phyloP scores from a whole-genome alignment of 2,888 invertebrate genomes.

The Parnassius orleans region DNA sequence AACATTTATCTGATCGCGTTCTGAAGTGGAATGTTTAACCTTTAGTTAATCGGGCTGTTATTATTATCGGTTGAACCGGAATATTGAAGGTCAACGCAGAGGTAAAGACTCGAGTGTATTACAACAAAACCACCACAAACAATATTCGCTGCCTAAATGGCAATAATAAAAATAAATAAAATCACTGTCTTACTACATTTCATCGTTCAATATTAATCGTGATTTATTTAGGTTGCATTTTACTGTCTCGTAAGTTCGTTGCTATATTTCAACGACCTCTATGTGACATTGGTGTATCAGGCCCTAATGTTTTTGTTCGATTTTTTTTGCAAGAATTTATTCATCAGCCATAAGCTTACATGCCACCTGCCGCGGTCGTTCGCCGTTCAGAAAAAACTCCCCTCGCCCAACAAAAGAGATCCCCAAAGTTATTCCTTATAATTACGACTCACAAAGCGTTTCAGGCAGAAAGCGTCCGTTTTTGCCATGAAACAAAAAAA shows the following conservation, averaged over 20 bases:
- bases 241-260: conserved; percentile 2
- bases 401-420: conserved; percentile 70
- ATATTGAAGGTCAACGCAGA: conserved; percentile 19
- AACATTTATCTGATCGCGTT: conserved; percentile 18
- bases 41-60: conserved; percentile 22
- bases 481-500: conserved; percentile 65
- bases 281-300: conserved; percentile 65
- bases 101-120: conserved; percentile 3
- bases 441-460: conserved; percentile 71
- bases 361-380: conserved; percentile 79
- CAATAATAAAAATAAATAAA: too few species aligned
- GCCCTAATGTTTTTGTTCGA: conserved; percentile 65
- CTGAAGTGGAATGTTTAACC: conserved; percentile 25
- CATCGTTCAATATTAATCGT: background rate
- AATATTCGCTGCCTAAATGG: background rate
- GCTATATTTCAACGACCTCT: conserved; percentile 55
- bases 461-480: conserved; percentile 58
- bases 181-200: too few species aligned
- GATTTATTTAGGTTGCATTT: conserved; percentile 10
- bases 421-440: conserved; percentile 77
- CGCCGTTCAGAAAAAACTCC: conserved; percentile 74
- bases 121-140: conserved; percentile 10
- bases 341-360: conserved; percentile 67
- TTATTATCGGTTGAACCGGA: conserved; percentile 21
- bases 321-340: conserved; percentile 57